These are phyloP conservation scores for Amyelois transitella DNA, from an alignment of 1,140 invertebrate species.

Conservation along the genomic window DNA sequence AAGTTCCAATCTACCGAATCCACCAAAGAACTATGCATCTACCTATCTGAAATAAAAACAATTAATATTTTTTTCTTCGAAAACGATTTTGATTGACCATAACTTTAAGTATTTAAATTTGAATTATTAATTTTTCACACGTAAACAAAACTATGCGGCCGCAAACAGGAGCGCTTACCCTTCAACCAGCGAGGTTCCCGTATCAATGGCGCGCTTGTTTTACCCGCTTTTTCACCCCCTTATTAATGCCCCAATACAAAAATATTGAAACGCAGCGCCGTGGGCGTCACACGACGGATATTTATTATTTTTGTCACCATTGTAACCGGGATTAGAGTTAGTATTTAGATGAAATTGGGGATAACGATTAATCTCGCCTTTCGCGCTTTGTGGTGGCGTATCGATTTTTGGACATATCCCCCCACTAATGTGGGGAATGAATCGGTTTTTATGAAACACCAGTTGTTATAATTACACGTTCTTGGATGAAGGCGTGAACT, in stretches of 20 bases:
- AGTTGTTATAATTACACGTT: too few relatives aligned
- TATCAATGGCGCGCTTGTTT: constrained; percentile 57
- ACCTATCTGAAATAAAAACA: too few relatives aligned
- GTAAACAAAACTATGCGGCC: neutral
- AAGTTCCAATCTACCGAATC: too few relatives aligned
- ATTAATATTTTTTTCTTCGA: too few relatives aligned
- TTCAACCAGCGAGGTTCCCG: neutral
- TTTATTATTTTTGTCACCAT: constrained; percentile 74
- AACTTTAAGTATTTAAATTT: too few relatives aligned
- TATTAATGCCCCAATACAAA: constrained; percentile 59
- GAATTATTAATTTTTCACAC: neutral
- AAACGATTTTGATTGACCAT: too few relatives aligned
- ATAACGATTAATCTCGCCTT: constrained; percentile 65
- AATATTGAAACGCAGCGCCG: constrained; percentile 59
- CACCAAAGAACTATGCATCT: too few relatives aligned
- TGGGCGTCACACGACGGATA: constrained; percentile 55
- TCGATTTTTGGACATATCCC: constrained; percentile 41
- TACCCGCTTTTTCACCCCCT: constrained; percentile 38
- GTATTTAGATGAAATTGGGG: constrained; percentile 73
- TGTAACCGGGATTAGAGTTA: constrained; percentile 58
- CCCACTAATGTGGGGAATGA: neutral
- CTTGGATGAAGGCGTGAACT: too few relatives aligned
- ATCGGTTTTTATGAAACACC: neutral
- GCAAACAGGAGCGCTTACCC: neutral
- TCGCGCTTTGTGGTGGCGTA: constrained; percentile 41